Percentiles rank a stretch among this genome's conserved stretches.
These are phyloP conservation scores for Oncopeltus fasciatus DNA, from an alignment of 1,140 invertebrate species.

Conservation along the genomic window DNA sequence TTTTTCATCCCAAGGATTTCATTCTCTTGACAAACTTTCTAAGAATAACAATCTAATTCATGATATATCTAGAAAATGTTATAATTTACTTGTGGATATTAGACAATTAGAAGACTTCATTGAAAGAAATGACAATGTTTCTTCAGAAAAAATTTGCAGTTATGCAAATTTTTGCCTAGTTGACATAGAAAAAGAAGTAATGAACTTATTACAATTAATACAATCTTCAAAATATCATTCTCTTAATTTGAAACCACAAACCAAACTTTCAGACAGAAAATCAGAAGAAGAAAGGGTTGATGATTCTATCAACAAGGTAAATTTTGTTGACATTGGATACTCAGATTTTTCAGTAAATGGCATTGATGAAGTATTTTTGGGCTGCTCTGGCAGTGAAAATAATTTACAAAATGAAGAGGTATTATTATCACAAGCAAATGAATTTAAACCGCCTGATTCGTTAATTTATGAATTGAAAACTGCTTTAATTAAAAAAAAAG, in stretches of 20 bases:
- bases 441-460: neutral
- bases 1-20: neutral
- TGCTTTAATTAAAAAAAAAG: neutral
- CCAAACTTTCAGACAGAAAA: neutral
- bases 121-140: neutral
- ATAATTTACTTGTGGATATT: neutral
- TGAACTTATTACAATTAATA: neutral
- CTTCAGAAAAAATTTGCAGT: neutral
- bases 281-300: neutral
- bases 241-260: neutral
- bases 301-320: neutral
- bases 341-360: neutral
- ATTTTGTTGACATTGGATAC: neutral
- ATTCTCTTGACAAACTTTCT: neutral
- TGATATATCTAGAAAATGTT: neutral
- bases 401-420: neutral
- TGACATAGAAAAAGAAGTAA: neutral
- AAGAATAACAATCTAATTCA: neutral
- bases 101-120: neutral
- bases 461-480: neutral
- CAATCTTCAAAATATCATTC: neutral
- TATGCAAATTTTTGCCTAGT: neutral
- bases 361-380: neutral
- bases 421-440: neutral
- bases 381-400: neutral